Evolutionary conservation across 2,888 invertebrate species (phyloP).

Genomic region (Macaria notata): DNA sequence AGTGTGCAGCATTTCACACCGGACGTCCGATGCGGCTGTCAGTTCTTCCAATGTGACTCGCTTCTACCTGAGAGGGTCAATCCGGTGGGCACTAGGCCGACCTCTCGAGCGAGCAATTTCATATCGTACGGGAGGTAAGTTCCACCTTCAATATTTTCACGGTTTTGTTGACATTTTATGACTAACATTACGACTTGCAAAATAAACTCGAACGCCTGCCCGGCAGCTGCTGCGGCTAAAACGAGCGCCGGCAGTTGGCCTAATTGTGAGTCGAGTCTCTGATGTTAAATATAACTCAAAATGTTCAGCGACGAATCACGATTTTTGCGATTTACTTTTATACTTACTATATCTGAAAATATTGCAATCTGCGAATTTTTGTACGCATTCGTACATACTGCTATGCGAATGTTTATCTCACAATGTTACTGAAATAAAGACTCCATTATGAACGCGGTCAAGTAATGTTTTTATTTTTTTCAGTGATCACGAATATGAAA

Average conservation of each 20-base stretch:
- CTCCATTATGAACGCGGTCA: conserved; percentile 13
- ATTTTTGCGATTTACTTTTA: conserved; percentile 55
- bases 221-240: conserved; percentile 77
- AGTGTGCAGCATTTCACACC: conserved; percentile 87
- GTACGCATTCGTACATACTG: background rate
- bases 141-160: conserved; percentile 45
- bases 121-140: conserved; percentile 72
- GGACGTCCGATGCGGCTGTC: conserved; percentile 93
- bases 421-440: background rate
- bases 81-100: conserved; percentile 84
- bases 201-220: conserved; percentile 63
- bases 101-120: conserved; percentile 82
- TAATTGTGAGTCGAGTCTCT: conserved; percentile 73
- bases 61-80: conserved; percentile 89
- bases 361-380: conserved; percentile 42
- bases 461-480: conserved; percentile 53
- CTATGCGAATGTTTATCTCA: background rate
- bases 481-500: conserved; percentile 97
- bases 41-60: conserved; percentile 91
- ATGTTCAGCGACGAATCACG: conserved; percentile 52
- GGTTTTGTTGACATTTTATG: conserved; percentile 59
- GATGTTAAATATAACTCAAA: conserved; percentile 73
- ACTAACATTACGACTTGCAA: conserved; percentile 56
- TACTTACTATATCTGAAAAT: conserved; percentile 28
- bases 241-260: conserved; percentile 77